Evolutionary conservation across 2,888 invertebrate species (phyloP).

Genomic region (Lysandra bellargus): DNA sequence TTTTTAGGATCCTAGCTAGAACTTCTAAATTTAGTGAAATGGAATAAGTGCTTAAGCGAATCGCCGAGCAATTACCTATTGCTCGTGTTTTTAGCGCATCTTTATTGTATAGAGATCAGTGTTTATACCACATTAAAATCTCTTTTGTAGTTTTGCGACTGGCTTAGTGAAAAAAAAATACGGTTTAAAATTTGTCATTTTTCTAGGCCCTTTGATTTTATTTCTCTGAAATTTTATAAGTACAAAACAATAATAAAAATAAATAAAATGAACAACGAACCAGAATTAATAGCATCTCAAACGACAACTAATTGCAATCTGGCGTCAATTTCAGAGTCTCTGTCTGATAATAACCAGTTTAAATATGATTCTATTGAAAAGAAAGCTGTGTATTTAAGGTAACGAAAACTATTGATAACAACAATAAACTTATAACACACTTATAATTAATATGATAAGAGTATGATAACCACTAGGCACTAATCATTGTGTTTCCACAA

Average conservation of each 20-base stretch:
- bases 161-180: slow-evolving; percentile 14
- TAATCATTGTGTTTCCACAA: no score
- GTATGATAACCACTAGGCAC: no score
- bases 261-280: slow-evolving; percentile 66
- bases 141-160: slow-evolving; percentile 35
- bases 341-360: slow-evolving; percentile 65
- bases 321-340: slow-evolving; percentile 60
- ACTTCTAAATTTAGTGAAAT: no score
- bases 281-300: slow-evolving; percentile 62
- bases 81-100: no score
- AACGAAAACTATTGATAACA: not conserved
- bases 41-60: no score
- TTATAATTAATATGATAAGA: no score
- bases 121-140: not conserved
- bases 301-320: slow-evolving; percentile 65
- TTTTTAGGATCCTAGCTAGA: no score
- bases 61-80: no score
- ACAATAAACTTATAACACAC: not conserved
- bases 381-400: slow-evolving; percentile 74
- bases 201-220: not conserved
- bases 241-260: slow-evolving; percentile 53
- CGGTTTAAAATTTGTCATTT: not conserved
- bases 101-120: no score
- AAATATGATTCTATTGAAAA: slow-evolving; percentile 72
- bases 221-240: slow-evolving; percentile 29